Conservation (phyloP, 2,113 vertebrate genomes). For the Mesembrinibis cayennensis region DNA sequence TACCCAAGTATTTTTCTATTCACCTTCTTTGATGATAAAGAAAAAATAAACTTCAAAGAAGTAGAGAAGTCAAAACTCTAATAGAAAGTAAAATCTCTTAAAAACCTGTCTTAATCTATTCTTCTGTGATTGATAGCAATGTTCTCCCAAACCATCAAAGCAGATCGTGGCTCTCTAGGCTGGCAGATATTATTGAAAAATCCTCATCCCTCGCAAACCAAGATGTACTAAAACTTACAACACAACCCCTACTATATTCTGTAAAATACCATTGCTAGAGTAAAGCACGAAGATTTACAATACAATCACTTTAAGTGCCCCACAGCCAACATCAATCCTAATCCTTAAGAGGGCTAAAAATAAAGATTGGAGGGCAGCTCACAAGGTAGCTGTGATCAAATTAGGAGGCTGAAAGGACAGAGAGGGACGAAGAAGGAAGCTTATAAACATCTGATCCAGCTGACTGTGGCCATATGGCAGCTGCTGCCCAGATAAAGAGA, state of each 20-base stretch:
- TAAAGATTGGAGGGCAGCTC: constrained; percentile 97
- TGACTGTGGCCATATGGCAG: constrained; percentile 99
- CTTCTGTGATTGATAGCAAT: constrained; percentile 59
- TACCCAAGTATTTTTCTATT: constrained; percentile 52
- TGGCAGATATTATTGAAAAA: constrained; percentile 45
- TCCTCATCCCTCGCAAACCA: not conserved
- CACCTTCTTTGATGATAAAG: constrained; percentile 37
- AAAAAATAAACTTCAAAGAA: constrained; percentile 12
- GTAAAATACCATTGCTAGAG: constrained; percentile 65
- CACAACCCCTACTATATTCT: constrained; percentile 48
- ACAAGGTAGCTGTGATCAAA: constrained; percentile 95
- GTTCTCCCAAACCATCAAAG: constrained; percentile 46
- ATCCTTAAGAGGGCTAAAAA: constrained; percentile 99
- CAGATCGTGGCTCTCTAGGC: constrained; percentile 19
- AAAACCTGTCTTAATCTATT: constrained; percentile 53
- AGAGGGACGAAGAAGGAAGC: constrained; percentile 97
- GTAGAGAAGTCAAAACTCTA: constrained; percentile 59
- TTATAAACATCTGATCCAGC: constrained; percentile 99
- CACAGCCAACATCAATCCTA: constrained; percentile 99
- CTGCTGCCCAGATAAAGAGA: constrained; percentile 99
- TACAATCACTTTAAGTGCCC: constrained; percentile 99
- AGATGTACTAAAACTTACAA: constrained; percentile 65
- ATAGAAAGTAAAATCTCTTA: constrained; percentile 30
- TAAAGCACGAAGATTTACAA: constrained; percentile 93
- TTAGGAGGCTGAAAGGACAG: constrained; percentile 92